Evolutionary conservation across 2,113 vertebrate species (phyloP).

Genomic region (Mola mola): DNA sequence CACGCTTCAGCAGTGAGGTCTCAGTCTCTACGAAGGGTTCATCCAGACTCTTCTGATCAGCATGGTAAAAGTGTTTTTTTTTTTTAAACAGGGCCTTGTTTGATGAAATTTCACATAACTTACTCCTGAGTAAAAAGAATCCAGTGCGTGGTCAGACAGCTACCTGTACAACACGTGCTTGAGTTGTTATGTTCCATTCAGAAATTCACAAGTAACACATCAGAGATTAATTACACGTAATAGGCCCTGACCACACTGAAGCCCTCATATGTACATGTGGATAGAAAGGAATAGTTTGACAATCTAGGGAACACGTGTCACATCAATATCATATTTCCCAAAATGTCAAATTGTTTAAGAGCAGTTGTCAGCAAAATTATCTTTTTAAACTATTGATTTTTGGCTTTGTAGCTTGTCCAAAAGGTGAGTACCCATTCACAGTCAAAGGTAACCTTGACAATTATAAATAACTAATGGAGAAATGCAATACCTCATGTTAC

Average conservation of each 20-base stretch:
- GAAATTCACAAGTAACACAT: constrained; percentile 7
- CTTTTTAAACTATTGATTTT: constrained; percentile 23
- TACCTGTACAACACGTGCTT: constrained; percentile 30
- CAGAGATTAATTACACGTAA: neutral
- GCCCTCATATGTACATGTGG: neutral
- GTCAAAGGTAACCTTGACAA: constrained; percentile 48
- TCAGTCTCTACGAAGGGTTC: no score
- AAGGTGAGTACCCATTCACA: constrained; percentile 60
- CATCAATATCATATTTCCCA: no score
- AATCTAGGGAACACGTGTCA: constrained; percentile 12
- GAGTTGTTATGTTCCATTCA: constrained; percentile 12
- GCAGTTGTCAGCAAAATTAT: neutral
- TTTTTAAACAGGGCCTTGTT: neutral
- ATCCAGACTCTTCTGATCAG: no score
- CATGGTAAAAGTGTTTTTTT: neutral
- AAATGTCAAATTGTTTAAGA: no score
- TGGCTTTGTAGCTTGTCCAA: constrained; percentile 58
- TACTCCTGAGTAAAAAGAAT: constrained; percentile 15
- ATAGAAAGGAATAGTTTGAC: constrained; percentile 5
- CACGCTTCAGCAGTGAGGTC: constrained; percentile 2
- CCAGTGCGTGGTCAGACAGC: neutral
- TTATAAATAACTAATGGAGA: constrained; percentile 56
- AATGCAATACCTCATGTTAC: constrained; percentile 52
- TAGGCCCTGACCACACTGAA: constrained; percentile 24
- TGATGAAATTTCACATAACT: constrained; percentile 12